Evolutionary conservation across 2,113 vertebrate genomes (phyloP).

Genomic region (Calidris pugnax): DNA sequence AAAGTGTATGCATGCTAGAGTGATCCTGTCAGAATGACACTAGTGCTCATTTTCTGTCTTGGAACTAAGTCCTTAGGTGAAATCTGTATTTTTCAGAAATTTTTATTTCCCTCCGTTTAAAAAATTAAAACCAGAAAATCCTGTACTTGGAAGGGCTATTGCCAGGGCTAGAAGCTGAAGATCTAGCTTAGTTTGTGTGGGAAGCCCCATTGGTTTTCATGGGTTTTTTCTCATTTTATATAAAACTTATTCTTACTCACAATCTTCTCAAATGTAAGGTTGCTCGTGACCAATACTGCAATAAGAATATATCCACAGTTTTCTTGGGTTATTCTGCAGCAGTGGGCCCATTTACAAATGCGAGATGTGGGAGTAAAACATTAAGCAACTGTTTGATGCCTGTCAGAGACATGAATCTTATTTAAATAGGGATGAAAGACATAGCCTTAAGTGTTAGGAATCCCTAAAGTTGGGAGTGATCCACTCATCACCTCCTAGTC

Average conservation of each 20-base stretch:
- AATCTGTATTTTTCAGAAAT: background rate
- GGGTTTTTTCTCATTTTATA: background rate
- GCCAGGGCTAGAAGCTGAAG: background rate
- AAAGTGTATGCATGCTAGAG: background rate
- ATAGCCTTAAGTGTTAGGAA: slow-evolving; percentile 24
- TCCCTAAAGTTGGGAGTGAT: background rate
- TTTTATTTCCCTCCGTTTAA: background rate
- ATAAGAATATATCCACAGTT: background rate
- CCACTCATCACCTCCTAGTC: background rate
- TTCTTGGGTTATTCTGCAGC: background rate
- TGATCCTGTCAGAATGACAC: background rate
- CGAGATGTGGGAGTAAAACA: background rate
- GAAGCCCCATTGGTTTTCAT: background rate
- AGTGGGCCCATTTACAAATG: background rate
- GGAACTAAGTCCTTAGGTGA: background rate
- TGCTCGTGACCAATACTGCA: background rate
- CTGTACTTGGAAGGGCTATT: background rate
- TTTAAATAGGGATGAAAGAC: slow-evolving; percentile 9
- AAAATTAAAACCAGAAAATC: background rate
- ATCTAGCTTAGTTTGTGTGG: background rate
- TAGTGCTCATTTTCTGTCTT: background rate
- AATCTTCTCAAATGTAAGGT: background rate
- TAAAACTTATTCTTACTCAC: background rate
- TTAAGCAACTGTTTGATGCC: slow-evolving; percentile 21
- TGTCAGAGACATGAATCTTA: slow-evolving; percentile 2